A percentile compares a stretch with the other conserved stretches of the same genome.
Conservation (phyloP, 23 tunicate genomes). For the Aplidium turbinatum region DNA sequence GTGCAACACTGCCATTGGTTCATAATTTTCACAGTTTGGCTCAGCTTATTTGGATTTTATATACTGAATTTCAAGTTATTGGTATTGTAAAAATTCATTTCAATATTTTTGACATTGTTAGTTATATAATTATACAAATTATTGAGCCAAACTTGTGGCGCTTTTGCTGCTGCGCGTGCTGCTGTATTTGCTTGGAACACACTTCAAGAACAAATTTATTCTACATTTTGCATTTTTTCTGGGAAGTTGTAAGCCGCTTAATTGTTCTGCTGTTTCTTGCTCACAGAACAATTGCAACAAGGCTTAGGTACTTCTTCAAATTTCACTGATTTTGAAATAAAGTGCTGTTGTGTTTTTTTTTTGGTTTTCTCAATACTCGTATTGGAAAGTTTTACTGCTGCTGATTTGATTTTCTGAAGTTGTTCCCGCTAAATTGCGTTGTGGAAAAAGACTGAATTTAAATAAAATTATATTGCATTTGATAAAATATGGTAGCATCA, state of each 20-base stretch:
- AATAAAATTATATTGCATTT: too few relatives aligned
- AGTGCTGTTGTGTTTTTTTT: not conserved
- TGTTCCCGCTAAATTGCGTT: conserved; percentile 42
- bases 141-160: not conserved
- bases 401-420: not conserved
- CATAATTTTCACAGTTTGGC: too few relatives aligned
- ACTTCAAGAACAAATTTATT: not conserved
- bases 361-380: not conserved
- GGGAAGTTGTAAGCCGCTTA: not conserved
- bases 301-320: not conserved
- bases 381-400: not conserved
- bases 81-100: too few relatives aligned
- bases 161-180: conserved; percentile 8
- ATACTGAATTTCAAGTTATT: too few relatives aligned
- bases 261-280: conserved; percentile 40
- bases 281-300: conserved; percentile 18
- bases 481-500: too few relatives aligned
- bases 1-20: too few relatives aligned
- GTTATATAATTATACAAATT: not conserved
- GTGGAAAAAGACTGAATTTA: not conserved
- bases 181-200: not conserved
- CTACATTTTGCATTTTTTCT: not conserved
- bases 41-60: too few relatives aligned
- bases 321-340: not conserved
- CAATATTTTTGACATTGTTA: not conserved